Conservation (phyloP, 2,113 vertebrate species). For the Neogale vison region DNA sequence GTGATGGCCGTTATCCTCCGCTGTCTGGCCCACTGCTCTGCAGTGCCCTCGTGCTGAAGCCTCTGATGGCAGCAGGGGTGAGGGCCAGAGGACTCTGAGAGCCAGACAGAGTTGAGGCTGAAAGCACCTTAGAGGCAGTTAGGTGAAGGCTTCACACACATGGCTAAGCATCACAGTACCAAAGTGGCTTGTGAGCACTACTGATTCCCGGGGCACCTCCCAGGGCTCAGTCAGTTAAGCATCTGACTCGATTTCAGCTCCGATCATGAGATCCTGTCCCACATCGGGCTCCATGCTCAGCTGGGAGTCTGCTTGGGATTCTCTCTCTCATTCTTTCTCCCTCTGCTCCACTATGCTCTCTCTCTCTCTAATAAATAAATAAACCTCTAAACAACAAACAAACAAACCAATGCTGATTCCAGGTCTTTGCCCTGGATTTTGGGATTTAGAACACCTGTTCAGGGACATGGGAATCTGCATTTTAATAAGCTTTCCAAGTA, state of each 20-base stretch:
- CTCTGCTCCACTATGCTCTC: not conserved
- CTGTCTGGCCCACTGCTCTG: not conserved
- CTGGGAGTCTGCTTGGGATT: not conserved
- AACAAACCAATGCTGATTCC: not conserved
- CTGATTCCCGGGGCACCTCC: not conserved
- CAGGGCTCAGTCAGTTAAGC: not conserved
- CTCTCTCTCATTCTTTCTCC: not conserved
- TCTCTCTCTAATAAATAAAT: not conserved
- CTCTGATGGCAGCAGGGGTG: not conserved
- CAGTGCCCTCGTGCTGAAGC: not conserved
- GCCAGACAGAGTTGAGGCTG: not conserved
- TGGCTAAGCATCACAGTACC: not conserved
- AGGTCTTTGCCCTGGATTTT: not conserved
- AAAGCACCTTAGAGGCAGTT: not conserved
- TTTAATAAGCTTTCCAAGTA: not conserved
- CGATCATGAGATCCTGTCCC: not conserved
- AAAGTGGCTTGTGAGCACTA: not conserved
- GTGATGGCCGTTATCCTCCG: not conserved
- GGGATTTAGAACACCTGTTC: not conserved
- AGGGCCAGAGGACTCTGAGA: not conserved
- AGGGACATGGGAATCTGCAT: not conserved
- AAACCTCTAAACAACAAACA: not conserved
- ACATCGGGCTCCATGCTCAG: not conserved
- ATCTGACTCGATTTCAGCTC: not conserved
- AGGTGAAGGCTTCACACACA: not conserved